A percentile compares a stretch with the other conserved stretches of the same genome.
Conservation (phyloP, 2,888 invertebrate genomes). For the Muscina levida region DNA sequence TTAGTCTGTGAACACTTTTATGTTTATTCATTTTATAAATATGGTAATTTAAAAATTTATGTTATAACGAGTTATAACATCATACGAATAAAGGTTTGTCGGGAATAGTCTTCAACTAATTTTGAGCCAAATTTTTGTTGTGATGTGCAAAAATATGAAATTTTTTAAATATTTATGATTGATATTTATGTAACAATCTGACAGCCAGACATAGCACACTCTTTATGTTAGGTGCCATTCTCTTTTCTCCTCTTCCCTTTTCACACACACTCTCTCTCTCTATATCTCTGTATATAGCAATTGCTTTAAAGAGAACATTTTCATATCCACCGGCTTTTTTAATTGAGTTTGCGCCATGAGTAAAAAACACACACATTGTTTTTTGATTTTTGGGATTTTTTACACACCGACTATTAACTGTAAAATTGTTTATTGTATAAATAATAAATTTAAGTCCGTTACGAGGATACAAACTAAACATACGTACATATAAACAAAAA, state of each 20-base stretch:
- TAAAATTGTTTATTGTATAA: conserved; percentile 46
- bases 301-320: background rate
- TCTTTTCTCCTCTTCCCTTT: too few relatives aligned
- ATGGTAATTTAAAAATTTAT: too few relatives aligned
- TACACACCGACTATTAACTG: conserved; percentile 46
- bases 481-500: conserved; percentile 58
- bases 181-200: conserved; percentile 31
- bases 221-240: background rate
- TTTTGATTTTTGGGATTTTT: conserved; percentile 33
- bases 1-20: too few relatives aligned
- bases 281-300: too few relatives aligned
- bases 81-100: too few relatives aligned
- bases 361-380: conserved; percentile 2
- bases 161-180: background rate
- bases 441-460: conserved; percentile 31
- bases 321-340: conserved; percentile 33
- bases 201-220: background rate
- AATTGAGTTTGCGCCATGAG: conserved; percentile 17
- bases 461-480: conserved; percentile 61
- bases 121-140: too few relatives aligned
- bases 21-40: too few relatives aligned
- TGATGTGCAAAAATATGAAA: too few relatives aligned
- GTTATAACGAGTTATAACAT: too few relatives aligned
- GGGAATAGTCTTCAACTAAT: too few relatives aligned
- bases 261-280: too few relatives aligned